phyloP scores from a whole-genome alignment of 2,888 invertebrate genomes.

The Dione juno region DNA sequence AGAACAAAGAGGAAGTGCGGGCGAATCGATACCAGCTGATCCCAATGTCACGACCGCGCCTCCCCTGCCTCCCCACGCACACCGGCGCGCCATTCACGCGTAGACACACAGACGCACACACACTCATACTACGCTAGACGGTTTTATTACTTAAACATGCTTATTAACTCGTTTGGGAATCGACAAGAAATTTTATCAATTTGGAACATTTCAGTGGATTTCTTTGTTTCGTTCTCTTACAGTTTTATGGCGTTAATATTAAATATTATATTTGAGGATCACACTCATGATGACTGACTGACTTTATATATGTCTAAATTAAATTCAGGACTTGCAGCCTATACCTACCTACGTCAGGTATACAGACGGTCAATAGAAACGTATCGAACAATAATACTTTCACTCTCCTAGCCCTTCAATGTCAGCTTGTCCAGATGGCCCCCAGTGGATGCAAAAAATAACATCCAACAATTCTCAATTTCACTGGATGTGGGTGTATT shows the following conservation, averaged over 20 bases:
- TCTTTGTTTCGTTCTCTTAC: no score
- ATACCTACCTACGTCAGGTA: no score
- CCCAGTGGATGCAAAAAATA: slow-evolving; percentile 55
- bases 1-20: slow-evolving; percentile 71
- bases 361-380: slow-evolving; percentile 13
- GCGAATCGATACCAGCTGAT: slow-evolving; percentile 81
- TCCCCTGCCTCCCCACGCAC: slow-evolving; percentile 46
- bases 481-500: slow-evolving; percentile 57
- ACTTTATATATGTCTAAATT: no score
- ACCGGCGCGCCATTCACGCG: slow-evolving; percentile 35
- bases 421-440: slow-evolving; percentile 62
- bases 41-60: slow-evolving; percentile 79
- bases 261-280: no score
- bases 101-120: slow-evolving; percentile 33
- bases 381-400: slow-evolving; percentile 48
- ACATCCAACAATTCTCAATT: slow-evolving; percentile 46
- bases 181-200: neutral
- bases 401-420: slow-evolving; percentile 57
- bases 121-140: slow-evolving; percentile 31
- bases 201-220: neutral
- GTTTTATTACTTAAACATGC: slow-evolving; percentile 22
- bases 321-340: no score
- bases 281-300: no score
- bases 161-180: slow-evolving; percentile 23
- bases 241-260: no score